Conservation (phyloP, 2,113 vertebrate species). For the Archocentrus centrarchus region DNA sequence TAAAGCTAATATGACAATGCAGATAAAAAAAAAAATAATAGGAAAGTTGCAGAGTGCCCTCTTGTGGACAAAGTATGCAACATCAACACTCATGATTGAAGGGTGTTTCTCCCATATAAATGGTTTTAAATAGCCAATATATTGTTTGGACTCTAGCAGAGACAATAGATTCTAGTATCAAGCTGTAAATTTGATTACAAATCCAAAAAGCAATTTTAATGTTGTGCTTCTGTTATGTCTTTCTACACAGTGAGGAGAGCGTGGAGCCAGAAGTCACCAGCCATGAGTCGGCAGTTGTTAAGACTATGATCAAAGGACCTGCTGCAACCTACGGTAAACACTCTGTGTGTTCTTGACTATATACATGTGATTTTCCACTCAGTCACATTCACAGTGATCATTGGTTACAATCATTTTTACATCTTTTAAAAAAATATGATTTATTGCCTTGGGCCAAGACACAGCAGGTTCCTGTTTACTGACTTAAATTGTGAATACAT, state of each 20-base stretch:
- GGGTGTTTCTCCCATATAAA: background rate
- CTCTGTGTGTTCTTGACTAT: background rate
- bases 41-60: background rate
- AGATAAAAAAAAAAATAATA: too few relatives aligned
- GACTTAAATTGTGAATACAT: conserved; percentile 4
- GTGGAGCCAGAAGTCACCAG: conserved; percentile 73
- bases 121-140: background rate
- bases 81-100: too few relatives aligned
- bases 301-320: conserved; percentile 74
- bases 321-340: conserved; percentile 72
- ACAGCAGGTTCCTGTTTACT: conserved; percentile 2
- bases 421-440: conserved; percentile 15
- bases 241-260: conserved; percentile 62
- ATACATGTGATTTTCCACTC: background rate
- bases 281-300: conserved; percentile 64
- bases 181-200: background rate
- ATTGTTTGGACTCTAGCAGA: background rate
- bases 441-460: background rate
- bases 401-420: background rate
- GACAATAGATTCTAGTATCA: background rate
- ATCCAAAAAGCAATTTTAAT: background rate
- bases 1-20: too few relatives aligned
- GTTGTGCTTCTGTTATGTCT: conserved; percentile 24
- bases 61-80: background rate
- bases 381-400: background rate